phyloP scores from a whole-genome alignment of 2,888 invertebrate genomes.

The Nineta flava region DNA sequence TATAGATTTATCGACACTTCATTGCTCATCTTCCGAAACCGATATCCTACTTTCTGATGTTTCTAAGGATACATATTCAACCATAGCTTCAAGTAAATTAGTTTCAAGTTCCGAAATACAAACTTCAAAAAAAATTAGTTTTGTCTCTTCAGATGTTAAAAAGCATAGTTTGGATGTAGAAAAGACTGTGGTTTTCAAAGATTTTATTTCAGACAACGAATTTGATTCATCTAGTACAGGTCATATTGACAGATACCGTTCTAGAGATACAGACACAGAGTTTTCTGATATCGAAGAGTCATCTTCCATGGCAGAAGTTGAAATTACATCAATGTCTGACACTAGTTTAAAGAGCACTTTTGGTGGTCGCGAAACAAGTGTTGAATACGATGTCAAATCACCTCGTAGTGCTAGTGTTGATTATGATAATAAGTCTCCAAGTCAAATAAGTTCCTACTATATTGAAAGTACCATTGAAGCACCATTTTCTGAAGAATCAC shows the following conservation, averaged over 20 bases:
- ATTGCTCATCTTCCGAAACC: too few species aligned
- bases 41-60: too few species aligned
- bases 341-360: constrained; percentile 7
- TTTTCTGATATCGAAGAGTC: constrained; percentile 7
- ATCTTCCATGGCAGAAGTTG: constrained; percentile 6
- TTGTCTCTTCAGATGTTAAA: background rate
- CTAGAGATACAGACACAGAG: constrained; percentile 5
- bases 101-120: too few species aligned
- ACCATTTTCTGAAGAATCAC: background rate
- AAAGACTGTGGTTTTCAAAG: background rate
- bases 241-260: background rate
- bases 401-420: constrained; percentile 4
- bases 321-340: constrained; percentile 6
- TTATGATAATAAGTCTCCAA: background rate
- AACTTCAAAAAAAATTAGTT: background rate
- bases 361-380: constrained; percentile 7
- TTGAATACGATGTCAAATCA: constrained; percentile 3
- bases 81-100: too few species aligned
- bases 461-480: background rate
- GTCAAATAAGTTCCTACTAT: background rate
- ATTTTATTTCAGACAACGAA: background rate
- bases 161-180: background rate
- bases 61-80: too few species aligned
- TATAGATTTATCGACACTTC: too few species aligned
- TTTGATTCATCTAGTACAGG: background rate